Evolutionary conservation across 2,888 invertebrate genomes (phyloP).

Genomic region (Bedellia somnulentella): DNA sequence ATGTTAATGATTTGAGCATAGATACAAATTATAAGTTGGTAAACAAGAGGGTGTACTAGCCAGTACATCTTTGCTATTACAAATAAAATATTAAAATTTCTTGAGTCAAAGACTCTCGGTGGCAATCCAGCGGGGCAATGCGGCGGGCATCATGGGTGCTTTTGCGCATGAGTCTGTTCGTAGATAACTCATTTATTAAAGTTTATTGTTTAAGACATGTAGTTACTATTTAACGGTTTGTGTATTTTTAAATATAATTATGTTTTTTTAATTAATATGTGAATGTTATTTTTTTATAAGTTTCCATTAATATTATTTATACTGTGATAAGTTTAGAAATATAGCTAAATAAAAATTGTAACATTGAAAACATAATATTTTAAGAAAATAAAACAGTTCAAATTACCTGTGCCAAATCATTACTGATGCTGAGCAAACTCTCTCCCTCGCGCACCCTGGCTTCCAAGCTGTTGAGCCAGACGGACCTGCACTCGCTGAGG

Average conservation of each 20-base stretch:
- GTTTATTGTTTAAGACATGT: too few species aligned
- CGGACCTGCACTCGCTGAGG: constrained; percentile 83
- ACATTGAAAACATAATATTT: neutral
- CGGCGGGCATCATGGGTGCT: too few species aligned
- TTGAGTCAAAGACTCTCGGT: too few species aligned
- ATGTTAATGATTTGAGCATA: too few species aligned
- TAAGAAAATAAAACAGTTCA: neutral
- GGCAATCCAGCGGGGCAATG: too few species aligned
- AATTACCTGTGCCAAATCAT: constrained; percentile 71
- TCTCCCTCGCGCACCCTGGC: constrained; percentile 76
- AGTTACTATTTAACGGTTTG: too few species aligned
- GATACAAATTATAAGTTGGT: too few species aligned
- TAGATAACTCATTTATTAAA: too few species aligned
- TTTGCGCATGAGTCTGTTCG: too few species aligned
- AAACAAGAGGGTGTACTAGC: too few species aligned
- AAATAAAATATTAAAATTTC: too few species aligned
- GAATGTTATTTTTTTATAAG: neutral
- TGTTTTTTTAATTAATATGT: neutral
- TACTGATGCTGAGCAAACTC: constrained; percentile 76
- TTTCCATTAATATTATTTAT: neutral
- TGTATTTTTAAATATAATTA: neutral
- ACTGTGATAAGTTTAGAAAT: neutral
- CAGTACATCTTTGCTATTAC: too few species aligned
- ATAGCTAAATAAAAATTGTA: neutral
- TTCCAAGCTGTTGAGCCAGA: constrained; percentile 85